Conservation (phyloP, 2,888 invertebrate genomes). For the Leucophenga maculata region DNA sequence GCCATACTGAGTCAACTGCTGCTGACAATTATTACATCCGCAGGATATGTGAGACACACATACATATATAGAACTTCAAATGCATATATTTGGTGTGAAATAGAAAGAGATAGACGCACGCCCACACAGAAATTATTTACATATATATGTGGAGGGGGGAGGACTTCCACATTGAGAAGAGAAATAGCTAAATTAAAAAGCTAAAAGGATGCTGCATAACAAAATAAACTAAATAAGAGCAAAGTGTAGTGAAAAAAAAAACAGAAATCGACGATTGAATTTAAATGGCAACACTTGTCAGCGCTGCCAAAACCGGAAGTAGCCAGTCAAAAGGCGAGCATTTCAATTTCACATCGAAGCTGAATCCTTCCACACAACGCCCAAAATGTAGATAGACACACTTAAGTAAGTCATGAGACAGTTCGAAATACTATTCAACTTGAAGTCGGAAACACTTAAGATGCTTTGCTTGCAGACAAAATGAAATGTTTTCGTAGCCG, state of each 20-base stretch:
- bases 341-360: slow-evolving; percentile 7
- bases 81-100: slow-evolving; percentile 14
- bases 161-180: slow-evolving; percentile 9
- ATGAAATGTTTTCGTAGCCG: background rate
- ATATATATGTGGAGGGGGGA: slow-evolving; percentile 14
- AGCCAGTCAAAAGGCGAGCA: slow-evolving; percentile 4
- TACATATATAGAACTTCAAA: slow-evolving; percentile 9
- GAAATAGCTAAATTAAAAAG: slow-evolving; percentile 58
- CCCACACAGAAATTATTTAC: slow-evolving; percentile 14
- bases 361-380: slow-evolving; percentile 11
- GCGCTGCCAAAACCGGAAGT: slow-evolving; percentile 23
- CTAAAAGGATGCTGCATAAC: slow-evolving; percentile 57
- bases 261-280: slow-evolving; percentile 53
- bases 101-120: slow-evolving; percentile 25
- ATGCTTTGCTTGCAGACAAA: background rate
- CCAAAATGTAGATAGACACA: slow-evolving; percentile 16
- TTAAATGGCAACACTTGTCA: slow-evolving; percentile 58
- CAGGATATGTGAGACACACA: slow-evolving; percentile 45
- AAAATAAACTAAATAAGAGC: slow-evolving; percentile 50
- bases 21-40: slow-evolving; percentile 65
- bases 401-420: slow-evolving; percentile 22
- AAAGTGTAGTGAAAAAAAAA: slow-evolving; percentile 55
- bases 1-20: slow-evolving; percentile 53
- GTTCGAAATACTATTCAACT: background rate
- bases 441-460: slow-evolving; percentile 1